Conservation (phyloP, 2,888 invertebrate genomes). For the Pterostichus madidus region DNA sequence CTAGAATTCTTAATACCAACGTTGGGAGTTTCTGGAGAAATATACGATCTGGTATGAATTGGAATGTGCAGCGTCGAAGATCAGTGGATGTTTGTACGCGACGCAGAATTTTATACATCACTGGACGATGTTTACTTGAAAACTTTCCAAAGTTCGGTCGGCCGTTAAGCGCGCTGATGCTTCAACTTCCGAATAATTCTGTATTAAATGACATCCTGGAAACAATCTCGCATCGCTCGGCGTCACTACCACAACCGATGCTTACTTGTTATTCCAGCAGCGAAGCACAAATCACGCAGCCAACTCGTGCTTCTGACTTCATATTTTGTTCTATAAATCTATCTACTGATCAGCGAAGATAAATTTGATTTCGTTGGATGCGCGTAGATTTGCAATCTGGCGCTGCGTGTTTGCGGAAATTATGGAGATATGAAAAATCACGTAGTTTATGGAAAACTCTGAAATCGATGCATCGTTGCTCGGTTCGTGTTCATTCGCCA, state of each 20-base stretch:
- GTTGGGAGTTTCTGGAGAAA: slow-evolving; percentile 18
- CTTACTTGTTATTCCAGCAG: slow-evolving; percentile 48
- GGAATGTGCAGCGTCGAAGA: slow-evolving; percentile 20
- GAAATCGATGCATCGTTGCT: slow-evolving; percentile 49
- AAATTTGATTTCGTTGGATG: slow-evolving; percentile 36
- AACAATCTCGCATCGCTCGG: slow-evolving; percentile 52
- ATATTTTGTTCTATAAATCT: slow-evolving; percentile 49
- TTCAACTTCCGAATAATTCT: slow-evolving; percentile 59
- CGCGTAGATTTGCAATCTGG: slow-evolving; percentile 57
- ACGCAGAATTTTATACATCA: slow-evolving; percentile 65
- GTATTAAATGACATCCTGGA: slow-evolving; percentile 65
- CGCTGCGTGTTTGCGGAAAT: slow-evolving; percentile 62
- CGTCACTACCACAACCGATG: slow-evolving; percentile 18
- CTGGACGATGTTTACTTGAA: slow-evolving; percentile 67
- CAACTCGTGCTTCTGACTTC: slow-evolving; percentile 3
- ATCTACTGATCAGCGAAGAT: slow-evolving; percentile 20
- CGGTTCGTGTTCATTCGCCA: slow-evolving; percentile 39
- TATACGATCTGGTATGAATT: slow-evolving; percentile 47
- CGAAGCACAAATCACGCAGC: slow-evolving; percentile 52
- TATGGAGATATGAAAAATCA: slow-evolving; percentile 67
- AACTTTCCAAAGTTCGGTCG: slow-evolving; percentile 65
- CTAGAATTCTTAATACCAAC: slow-evolving; percentile 55
- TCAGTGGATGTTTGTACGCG: slow-evolving; percentile 55
- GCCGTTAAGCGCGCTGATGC: slow-evolving; percentile 43
- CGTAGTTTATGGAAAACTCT: slow-evolving; percentile 64